These are phyloP conservation scores for Morus bassanus DNA, from an alignment of 2,797 vertebrate genomes.

Conservation along the genomic window DNA sequence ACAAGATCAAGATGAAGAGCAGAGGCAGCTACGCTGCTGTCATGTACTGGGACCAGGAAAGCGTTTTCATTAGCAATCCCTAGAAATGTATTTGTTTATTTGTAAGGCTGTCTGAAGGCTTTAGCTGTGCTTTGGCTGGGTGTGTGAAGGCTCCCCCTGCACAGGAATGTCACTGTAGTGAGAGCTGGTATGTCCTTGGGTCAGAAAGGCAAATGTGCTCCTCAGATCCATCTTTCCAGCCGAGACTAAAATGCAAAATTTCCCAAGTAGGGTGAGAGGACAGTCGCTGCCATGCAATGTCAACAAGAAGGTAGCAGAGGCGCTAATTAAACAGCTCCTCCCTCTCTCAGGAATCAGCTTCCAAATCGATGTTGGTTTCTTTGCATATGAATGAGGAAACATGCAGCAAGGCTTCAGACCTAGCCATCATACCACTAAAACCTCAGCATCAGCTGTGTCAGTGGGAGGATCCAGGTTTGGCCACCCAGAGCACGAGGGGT, in stretches of 20 bases:
- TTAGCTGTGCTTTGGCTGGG: not conserved
- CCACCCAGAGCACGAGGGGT: rapidly evolving
- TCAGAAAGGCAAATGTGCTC: not conserved
- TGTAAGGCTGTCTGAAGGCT: not conserved
- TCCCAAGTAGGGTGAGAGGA: not conserved
- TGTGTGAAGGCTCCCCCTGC: not conserved
- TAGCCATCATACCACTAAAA: not conserved
- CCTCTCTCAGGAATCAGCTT: not conserved
- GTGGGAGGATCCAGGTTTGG: not conserved
- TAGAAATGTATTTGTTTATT: conserved; percentile 23
- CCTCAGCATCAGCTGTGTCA: not conserved
- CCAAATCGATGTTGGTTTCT: not conserved
- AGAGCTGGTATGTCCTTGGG: not conserved
- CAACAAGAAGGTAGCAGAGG: not conserved
- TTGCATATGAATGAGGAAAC: not conserved
- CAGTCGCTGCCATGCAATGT: not conserved
- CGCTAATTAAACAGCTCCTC: not conserved
- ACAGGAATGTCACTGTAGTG: not conserved
- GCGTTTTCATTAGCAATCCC: not conserved
- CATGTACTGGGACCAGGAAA: not conserved
- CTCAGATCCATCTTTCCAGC: not conserved
- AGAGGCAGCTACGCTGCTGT: not conserved
- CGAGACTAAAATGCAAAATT: not conserved
- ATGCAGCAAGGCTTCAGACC: not conserved
- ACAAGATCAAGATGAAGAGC: not conserved